Evolutionary conservation across 2,797 vertebrate species (phyloP).

Genomic region (Orestias chungarensis): DNA sequence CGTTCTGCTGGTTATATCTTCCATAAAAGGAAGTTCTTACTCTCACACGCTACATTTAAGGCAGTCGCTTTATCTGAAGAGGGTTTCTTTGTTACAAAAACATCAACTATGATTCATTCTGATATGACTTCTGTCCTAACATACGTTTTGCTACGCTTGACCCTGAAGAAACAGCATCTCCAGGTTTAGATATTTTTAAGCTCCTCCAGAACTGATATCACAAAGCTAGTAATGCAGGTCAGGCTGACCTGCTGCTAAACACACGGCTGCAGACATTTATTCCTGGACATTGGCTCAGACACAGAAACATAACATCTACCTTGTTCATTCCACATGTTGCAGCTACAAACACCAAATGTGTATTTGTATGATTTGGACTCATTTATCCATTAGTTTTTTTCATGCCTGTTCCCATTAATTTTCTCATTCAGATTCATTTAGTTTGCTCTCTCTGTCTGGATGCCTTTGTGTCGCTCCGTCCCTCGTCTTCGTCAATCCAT

Average conservation of each 20-base stretch:
- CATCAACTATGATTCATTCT: not conserved
- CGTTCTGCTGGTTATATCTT: not conserved
- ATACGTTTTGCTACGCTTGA: not conserved
- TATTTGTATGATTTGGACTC: not conserved
- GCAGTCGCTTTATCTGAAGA: not conserved
- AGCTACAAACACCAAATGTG: not conserved
- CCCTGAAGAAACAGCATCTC: not conserved
- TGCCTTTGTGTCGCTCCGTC: slow-evolving; percentile 7
- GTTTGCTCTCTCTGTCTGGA: not conserved
- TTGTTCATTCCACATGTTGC: not conserved
- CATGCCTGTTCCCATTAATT: not conserved
- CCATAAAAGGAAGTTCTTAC: not conserved
- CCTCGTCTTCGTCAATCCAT: slow-evolving; percentile 35
- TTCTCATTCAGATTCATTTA: not conserved
- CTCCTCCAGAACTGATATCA: not conserved
- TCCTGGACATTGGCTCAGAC: not conserved
- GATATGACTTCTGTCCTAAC: not conserved
- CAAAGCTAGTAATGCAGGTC: not conserved
- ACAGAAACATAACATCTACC: not conserved
- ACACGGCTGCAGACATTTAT: too few relatives aligned
- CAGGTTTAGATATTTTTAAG: not conserved
- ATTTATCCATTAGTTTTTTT: not conserved
- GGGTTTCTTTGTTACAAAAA: not conserved
- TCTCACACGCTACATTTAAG: not conserved
- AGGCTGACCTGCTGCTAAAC: not conserved